phyloP scores from a whole-genome alignment of 2,113 vertebrate species.

The Solenodon paradoxus region DNA sequence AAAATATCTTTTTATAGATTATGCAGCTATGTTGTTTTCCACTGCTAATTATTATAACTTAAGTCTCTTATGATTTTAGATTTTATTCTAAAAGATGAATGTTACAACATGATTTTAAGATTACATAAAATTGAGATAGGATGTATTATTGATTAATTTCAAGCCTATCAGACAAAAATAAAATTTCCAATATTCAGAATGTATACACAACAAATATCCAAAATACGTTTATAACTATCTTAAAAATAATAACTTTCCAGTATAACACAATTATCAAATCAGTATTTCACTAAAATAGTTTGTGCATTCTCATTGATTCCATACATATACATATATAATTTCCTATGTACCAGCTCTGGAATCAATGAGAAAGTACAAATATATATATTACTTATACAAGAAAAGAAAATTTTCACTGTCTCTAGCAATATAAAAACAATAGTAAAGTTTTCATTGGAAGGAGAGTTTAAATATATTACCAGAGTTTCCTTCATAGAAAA shows the following conservation, averaged over 20 bases:
- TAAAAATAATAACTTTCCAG: neutral
- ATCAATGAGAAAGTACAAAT: too few relatives aligned
- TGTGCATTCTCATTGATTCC: neutral
- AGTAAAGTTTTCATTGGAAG: neutral
- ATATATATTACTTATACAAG: neutral
- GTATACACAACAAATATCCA: neutral
- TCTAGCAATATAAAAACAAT: neutral
- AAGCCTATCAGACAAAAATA: neutral
- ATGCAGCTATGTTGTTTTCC: neutral
- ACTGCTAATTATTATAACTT: neutral
- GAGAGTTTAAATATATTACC: neutral
- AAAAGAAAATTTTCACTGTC: neutral
- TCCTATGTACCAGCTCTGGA: too few relatives aligned
- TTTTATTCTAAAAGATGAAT: neutral
- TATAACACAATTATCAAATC: neutral
- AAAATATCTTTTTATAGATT: neutral
- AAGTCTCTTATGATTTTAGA: neutral
- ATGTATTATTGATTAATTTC: neutral
- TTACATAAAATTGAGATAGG: neutral
- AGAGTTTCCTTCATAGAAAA: neutral
- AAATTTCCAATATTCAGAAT: neutral
- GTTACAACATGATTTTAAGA: neutral
- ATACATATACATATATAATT: rapidly evolving
- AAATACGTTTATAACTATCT: neutral
- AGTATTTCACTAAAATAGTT: neutral